A percentile compares a stretch with the other conserved stretches of the same genome.
Evolutionary conservation across 2,888 invertebrate species (phyloP).

Genomic region (Thereva unica): DNA sequence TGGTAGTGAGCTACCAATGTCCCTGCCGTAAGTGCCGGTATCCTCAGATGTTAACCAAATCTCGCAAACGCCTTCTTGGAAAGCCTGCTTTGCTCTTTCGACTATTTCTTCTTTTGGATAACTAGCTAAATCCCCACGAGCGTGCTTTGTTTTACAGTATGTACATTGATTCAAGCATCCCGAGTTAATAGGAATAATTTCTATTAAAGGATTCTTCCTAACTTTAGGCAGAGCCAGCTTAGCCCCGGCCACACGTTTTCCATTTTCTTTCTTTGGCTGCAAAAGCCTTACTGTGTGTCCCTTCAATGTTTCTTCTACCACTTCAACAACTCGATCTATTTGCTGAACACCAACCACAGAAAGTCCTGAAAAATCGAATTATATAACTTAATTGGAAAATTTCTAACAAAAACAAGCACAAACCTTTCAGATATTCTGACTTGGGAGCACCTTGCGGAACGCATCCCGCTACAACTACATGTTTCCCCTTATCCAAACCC

Average conservation of each 20-base stretch:
- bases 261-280: conserved; percentile 79
- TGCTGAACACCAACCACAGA: conserved; percentile 98
- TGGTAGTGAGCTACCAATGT: conserved; percentile 87
- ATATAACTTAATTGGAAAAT: conserved; percentile 59
- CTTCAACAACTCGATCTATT: conserved; percentile 95
- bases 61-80: conserved; percentile 90
- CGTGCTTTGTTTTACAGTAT: conserved; percentile 98
- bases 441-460: conserved; percentile 93
- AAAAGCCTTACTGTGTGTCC: conserved; percentile 78
- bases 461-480: conserved; percentile 95
- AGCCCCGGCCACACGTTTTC: conserved; percentile 84
- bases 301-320: conserved; percentile 96
- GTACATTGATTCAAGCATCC: conserved; percentile 98
- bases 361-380: conserved; percentile 61
- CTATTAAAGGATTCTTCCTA: conserved; percentile 91
- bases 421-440: conserved; percentile 59
- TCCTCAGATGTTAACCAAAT: conserved; percentile 98
- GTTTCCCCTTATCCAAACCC: conserved; percentile 74
- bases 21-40: conserved; percentile 95
- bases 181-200: conserved; percentile 95
- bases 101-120: conserved; percentile 90
- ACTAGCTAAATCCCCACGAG: conserved; percentile 94
- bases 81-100: conserved; percentile 82
- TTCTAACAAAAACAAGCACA: conserved; percentile 45
- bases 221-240: conserved; percentile 89